phyloP scores from a whole-genome alignment of 2,113 vertebrate species.

The Neotoma lepida region DNA sequence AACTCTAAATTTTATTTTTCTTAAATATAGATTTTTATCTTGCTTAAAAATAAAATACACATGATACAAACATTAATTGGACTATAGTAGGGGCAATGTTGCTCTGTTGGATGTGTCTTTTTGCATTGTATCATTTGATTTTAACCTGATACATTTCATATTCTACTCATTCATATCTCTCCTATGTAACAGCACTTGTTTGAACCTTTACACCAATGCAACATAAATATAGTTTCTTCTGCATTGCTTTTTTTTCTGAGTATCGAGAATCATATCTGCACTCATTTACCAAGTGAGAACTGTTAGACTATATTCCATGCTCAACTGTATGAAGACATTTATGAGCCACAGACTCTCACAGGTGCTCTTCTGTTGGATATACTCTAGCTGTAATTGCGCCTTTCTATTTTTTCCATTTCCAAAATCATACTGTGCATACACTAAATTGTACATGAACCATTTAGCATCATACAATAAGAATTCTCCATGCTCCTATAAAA shows the following conservation, averaged over 20 bases:
- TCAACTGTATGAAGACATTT: background rate
- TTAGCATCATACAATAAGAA: background rate
- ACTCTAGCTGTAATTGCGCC: background rate
- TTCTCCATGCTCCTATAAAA: background rate
- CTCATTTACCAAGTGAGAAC: background rate
- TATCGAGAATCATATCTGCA: background rate
- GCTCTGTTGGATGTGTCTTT: background rate
- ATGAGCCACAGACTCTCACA: background rate
- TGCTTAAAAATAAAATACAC: background rate
- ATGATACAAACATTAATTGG: background rate
- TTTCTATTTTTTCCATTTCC: background rate
- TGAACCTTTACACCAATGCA: background rate
- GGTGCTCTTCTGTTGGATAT: background rate
- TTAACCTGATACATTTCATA: conserved; percentile 8
- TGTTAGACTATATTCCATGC: background rate
- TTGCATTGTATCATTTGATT: background rate
- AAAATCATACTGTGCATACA: background rate
- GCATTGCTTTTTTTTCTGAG: background rate
- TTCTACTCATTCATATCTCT: background rate
- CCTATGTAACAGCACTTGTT: background rate
- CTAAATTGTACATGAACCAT: background rate
- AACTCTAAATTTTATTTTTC: conserved; percentile 18
- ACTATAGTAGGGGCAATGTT: background rate
- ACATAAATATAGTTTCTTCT: background rate
- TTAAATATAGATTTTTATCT: background rate